Base-by-base conservation (phyloP, 2,113 vertebrate species). In the Bucco capensis region DNA sequence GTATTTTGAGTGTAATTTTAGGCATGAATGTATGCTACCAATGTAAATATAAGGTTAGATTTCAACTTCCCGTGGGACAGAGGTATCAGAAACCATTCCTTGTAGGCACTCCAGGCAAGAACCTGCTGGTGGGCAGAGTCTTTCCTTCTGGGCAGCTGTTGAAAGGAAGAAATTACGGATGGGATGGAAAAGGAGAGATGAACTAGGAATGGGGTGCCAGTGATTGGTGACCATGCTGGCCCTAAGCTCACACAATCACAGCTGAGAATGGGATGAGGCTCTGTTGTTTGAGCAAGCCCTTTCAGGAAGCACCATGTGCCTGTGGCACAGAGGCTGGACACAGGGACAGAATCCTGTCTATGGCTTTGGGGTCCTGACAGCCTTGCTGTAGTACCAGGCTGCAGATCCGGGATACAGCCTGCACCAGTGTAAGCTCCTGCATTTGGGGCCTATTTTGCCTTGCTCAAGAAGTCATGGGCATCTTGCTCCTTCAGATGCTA, bases 161-260 rank as follows among this genome's bases (percentile, higher is more conserved):
- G 47, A 51, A 82, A 64, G 13, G 12, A 61, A 69, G 50, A 75
- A 72, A 53, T 15, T 4, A 79, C 27, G 30, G 12, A 27, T 53
- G 16, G 40, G 5, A 7, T 35, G 28, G 72, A 19, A 75, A 37
- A 0, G 2, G 17, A 51, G 5, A n/a, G 37, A 31, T 0, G 1
- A 54, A 31, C 12, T 37, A n/a, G 28, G 19, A 53, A 46, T 7
- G 17, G n/a, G 28, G 13, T 54, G 47, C 69, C 31, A 74, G 42
- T 5, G 23, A 1, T 50, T 42, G 1, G 0, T 70, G 40, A 33
- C 13, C 9, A 9, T 9, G 3, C 3, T 64, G 3, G 69, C 8
- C 76, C 8, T 65, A n/a, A 90, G 37, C 12, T 40, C 35, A 19
- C 18, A 50, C 2, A 35, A 10, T 23, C 6, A 1, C 24, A 62